Evolutionary conservation across 2,888 invertebrate genomes (phyloP), one percentile per base, ranked within the genome.

Genomic region (Spilosoma lubricipeda): DNA sequence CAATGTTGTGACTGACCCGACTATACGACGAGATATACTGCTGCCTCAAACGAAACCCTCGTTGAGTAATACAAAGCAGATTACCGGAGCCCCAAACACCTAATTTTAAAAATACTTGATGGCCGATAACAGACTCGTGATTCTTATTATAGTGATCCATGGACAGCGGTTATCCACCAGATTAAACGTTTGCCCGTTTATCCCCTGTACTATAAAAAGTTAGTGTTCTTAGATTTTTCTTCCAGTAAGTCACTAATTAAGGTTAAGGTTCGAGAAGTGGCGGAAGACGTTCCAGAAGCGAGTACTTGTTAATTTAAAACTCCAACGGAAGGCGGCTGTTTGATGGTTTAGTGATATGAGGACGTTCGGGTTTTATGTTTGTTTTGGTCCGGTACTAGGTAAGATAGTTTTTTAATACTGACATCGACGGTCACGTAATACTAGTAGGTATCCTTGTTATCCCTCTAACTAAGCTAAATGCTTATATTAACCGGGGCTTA

Each of bases 251-350:
- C 23, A 11, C 52, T 23, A 56, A 9, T 11, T n/a, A 56, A n/a
- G n/a, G 70, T 90, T 3, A 76, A 59, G 59, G 27, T 59, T 93
- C 2, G 73, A 85, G 52, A 45, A 1, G 73, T 92, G 0, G 48
- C 77, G 11, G 48, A 67, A 1, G 11, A 69, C 2, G 63, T 63
- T 63, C 30, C 3, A 63, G 18, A 3, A 30, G 30, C 63, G 63
- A 30, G 18, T 18, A 63, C 63, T 63, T 63, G 63, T 27, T 63
- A 63, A 27, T 63, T 63, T 63, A 20, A 63, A 63, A 63, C 30
- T 18, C 30, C 63, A 30, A 30, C 18, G 30, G 63, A 30, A 63
- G 30, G 8, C 30, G 63, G 63, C 7, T 30, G 30, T 63, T 30
- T 15, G 18, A 63, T 63, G 30, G 15, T 30, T 30, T 63, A 8